phyloP scores from a whole-genome alignment of 2,888 invertebrate genomes.

The Macrophya alboannulata region DNA sequence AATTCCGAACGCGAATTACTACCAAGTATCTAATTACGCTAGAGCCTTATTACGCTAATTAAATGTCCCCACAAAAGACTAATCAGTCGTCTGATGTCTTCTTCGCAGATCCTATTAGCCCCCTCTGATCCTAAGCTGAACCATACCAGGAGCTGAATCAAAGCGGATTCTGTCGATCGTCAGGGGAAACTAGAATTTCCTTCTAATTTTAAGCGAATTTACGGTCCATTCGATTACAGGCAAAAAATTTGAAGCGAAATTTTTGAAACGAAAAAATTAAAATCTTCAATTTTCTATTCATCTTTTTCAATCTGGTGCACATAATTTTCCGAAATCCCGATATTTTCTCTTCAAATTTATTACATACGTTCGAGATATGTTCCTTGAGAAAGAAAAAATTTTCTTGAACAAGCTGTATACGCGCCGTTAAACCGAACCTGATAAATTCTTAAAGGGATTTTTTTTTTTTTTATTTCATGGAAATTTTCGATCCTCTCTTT shows the following conservation, averaged over 20 bases:
- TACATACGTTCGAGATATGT: not conserved
- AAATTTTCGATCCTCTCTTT: not conserved
- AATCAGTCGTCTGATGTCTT: conserved; percentile 38
- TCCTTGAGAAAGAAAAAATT: not conserved
- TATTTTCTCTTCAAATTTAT: not conserved
- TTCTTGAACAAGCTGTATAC: not conserved
- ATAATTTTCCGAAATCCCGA: no score
- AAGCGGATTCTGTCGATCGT: conserved; percentile 28
- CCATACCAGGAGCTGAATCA: conserved; percentile 19
- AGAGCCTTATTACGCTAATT: conserved; percentile 31
- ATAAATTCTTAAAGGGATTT: not conserved
- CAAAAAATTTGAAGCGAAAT: not conserved
- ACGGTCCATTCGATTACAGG: not conserved
- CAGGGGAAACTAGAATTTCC: conserved; percentile 15
- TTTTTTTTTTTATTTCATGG: not conserved
- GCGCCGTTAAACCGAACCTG: not conserved
- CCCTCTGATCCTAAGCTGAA: conserved; percentile 22
- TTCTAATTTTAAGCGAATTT: not conserved
- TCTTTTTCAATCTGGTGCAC: not conserved
- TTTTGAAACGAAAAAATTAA: not conserved
- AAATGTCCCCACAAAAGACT: conserved; percentile 48
- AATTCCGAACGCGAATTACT: not conserved
- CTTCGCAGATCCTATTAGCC: conserved; percentile 28
- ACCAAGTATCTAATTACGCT: conserved; percentile 12
- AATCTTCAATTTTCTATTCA: not conserved